These are phyloP conservation scores for Gadopsis marmoratus DNA, from an alignment of 2,797 vertebrate species.

Conservation along the genomic window DNA sequence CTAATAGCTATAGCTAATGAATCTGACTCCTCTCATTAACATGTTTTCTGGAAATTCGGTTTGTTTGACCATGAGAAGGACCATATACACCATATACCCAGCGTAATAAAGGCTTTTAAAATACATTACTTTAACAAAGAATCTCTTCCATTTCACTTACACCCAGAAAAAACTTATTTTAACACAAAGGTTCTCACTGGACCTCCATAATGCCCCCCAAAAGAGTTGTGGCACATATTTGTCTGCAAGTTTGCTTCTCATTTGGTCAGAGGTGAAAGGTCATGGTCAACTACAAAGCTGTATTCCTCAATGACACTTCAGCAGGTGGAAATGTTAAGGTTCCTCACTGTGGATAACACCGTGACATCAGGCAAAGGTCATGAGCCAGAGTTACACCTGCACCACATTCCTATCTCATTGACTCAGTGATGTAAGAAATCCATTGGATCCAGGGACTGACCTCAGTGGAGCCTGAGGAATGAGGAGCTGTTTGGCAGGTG, in stretches of 20 bases:
- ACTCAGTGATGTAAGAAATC: slow-evolving; percentile 43
- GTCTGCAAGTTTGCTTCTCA: not conserved
- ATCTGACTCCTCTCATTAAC: slow-evolving; percentile 17
- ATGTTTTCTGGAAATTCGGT: not conserved
- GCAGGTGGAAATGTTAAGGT: slow-evolving; percentile 30
- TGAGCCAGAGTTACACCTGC: slow-evolving; percentile 29
- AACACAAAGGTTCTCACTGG: not conserved
- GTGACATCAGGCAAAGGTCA: slow-evolving; percentile 40
- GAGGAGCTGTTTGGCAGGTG: slow-evolving; percentile 66
- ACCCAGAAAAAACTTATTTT: not conserved
- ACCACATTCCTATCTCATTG: slow-evolving; percentile 35
- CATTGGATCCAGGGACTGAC: slow-evolving; percentile 62
- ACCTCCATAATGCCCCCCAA: no score
- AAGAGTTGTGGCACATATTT: not conserved
- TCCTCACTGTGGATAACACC: slow-evolving; percentile 9
- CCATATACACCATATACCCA: not conserved
- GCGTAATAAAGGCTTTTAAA: not conserved
- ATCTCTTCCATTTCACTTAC: not conserved
- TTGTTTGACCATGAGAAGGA: not conserved
- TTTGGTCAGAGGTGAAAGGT: slow-evolving; percentile 23
- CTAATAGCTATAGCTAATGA: slow-evolving; percentile 48
- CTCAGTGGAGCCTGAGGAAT: slow-evolving; percentile 70
- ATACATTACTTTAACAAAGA: not conserved
- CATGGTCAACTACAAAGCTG: not conserved
- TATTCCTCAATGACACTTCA: not conserved